Base-by-base conservation (phyloP, 35 echinoderm and acorn worm species). In the Ophiothrix spiculata region DNA sequence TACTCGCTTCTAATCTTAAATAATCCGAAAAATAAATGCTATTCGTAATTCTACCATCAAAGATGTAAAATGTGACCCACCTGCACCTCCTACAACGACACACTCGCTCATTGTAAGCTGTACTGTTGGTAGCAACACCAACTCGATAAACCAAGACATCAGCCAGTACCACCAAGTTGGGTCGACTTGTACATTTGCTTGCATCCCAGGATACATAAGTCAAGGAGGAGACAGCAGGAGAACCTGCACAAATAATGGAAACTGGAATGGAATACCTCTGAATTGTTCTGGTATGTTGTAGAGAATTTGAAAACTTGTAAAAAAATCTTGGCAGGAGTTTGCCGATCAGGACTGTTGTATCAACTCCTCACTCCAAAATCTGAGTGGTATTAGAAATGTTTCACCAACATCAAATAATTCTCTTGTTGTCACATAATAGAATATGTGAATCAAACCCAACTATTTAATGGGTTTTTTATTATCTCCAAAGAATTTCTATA, bases 1-100 rank as follows among this genome's bases (percentile, higher is more conserved):
- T n/a, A n/a, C n/a, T n/a, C n/a, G n/a, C n/a, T n/a, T n/a, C n/a
- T n/a, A n/a, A n/a, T n/a, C n/a, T n/a, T n/a, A n/a, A n/a, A n/a
- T n/a, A n/a, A n/a, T n/a, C n/a, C n/a, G n/a, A n/a, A n/a, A n/a
- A n/a, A n/a, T n/a, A n/a, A n/a, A n/a, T n/a, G n/a, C n/a, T n/a
- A n/a, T n/a, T n/a, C n/a, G n/a, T n/a, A n/a, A n/a, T n/a, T n/a
- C 40, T 41, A 23, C 25, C 31, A 54, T 85, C 10, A 13, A 33
- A 87, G 85, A 23, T 42, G 76, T 87, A 14, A 45, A 77, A 77
- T 87, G 85, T 87, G 76, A 87, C 36, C 85, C 85, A 60, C 76
- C 76, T 31, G 36, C 40, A 15, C 4, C 31, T 0, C 64, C 85
- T 33, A 15, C 23, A 12, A 79, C 23, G 21, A 64, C 81, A n/a